Base-by-base conservation (phyloP, 2,888 invertebrate species). In the Lithosia quadra region DNA sequence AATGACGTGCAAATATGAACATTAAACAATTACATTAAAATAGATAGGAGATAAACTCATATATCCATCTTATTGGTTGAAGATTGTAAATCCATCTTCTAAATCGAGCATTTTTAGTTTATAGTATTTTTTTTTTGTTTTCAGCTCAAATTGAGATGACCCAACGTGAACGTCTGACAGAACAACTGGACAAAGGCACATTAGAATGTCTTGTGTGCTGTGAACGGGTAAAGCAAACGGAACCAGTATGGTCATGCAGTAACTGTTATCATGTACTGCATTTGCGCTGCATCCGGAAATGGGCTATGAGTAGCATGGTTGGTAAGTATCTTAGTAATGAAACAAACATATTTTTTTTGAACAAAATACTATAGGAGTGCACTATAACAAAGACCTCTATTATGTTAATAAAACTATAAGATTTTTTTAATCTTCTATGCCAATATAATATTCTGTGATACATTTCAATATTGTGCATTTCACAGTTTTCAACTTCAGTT, bases 191-290 rank as follows among this genome's bases (percentile, higher is more conserved):
- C 76, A 96, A 96, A 71, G 97, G 98, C 0, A 96, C 96, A 0
- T 95, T 99, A 71, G 99, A 99, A 90, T 99, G 99, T 89, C 96
- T 99, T 82, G 98, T 99, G 21, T 99, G 99, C 88, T 99, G 98
- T 86, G 99, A 99, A 80, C 95, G 96, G 63, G 97, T 99, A 53
- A 96, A 97, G 74, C 97, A 97, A 75, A 96, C 95, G 39, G 97
- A 98, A 82, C 95, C 97, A 7, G 97, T 98, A 43, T 99, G 99
- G 99, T 98, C 97, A 3, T 99, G 99, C 88, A 91, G 95, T 74
- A 98, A 97, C 83, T 99, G 99, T 86, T 99, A 97, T 91, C 98
- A 99, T 89, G 97, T 99, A 67, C 96, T 99, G 75, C 99, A 99
- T 93, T 96, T 99, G 18, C 96, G 96, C 73, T 99, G 99, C 89